Evolutionary conservation across 1,140 invertebrate genomes (phyloP).

Genomic region (Frieseomelitta varia): DNA sequence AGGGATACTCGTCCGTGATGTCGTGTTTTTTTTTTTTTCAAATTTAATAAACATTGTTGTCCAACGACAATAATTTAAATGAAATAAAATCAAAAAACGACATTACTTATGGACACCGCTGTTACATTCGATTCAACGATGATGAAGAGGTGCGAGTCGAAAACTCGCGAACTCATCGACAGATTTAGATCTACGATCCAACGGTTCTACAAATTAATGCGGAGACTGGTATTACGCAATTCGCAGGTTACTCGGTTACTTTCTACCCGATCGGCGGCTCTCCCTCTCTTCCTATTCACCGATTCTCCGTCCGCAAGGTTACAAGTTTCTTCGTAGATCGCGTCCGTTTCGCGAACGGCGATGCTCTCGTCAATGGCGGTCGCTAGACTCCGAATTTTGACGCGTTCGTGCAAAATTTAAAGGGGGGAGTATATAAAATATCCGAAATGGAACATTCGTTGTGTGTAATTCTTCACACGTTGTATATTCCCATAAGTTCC

Average conservation of each 20-base stretch:
- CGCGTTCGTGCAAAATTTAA: too few relatives aligned
- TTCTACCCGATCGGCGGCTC: conserved; percentile 53
- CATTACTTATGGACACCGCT: too few relatives aligned
- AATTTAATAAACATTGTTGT: too few relatives aligned
- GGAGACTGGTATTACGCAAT: conserved; percentile 55
- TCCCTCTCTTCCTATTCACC: neutral
- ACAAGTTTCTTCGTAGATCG: conserved; percentile 15
- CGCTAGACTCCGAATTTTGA: too few relatives aligned
- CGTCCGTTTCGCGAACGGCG: neutral
- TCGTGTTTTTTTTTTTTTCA: too few relatives aligned
- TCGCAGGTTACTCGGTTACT: conserved; percentile 64
- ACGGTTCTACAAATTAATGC: conserved; percentile 31
- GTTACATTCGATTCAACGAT: neutral
- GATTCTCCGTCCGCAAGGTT: conserved; percentile 37
- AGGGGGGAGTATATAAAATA: too few relatives aligned
- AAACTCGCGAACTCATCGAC: neutral
- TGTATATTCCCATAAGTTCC: too few relatives aligned
- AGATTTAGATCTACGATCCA: neutral
- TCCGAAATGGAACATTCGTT: too few relatives aligned
- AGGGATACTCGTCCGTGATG: too few relatives aligned
- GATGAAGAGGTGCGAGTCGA: neutral
- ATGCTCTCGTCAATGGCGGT: neutral
- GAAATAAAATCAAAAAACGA: too few relatives aligned
- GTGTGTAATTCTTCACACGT: too few relatives aligned
- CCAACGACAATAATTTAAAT: too few relatives aligned